A percentile compares a stretch with the other conserved stretches of the same genome.
These are phyloP conservation scores for Melanargia galathea DNA, from an alignment of 2,888 invertebrate species.

Conservation along the genomic window DNA sequence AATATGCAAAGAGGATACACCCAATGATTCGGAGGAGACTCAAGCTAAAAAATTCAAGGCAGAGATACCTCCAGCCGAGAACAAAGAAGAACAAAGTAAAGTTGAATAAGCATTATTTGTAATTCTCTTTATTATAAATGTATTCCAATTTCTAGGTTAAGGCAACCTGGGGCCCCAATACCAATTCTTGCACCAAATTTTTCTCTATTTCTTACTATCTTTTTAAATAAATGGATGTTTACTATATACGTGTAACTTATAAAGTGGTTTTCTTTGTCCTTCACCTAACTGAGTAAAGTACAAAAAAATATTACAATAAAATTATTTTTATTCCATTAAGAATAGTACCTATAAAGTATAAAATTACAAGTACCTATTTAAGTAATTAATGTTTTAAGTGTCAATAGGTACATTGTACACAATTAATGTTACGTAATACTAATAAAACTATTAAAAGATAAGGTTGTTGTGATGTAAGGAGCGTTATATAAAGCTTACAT, in stretches of 20 bases:
- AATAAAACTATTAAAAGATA: too few relatives aligned
- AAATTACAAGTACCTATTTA: not conserved
- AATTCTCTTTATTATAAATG: conserved; percentile 30
- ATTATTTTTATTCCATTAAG: too few relatives aligned
- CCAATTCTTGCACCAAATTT: conserved; percentile 70
- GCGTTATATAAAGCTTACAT: conserved; percentile 29
- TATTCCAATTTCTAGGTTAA: conserved; percentile 57
- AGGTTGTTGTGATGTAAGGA: conserved; percentile 17
- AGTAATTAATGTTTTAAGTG: not conserved
- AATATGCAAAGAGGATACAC: conserved; percentile 71
- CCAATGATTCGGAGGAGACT: conserved; percentile 65
- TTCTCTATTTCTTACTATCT: conserved; percentile 44
- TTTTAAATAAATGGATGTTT: conserved; percentile 44
- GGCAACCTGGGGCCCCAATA: conserved; percentile 66
- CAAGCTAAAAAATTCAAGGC: conserved; percentile 74
- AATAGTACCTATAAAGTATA: too few relatives aligned
- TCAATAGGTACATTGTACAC: conserved; percentile 9
- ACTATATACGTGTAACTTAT: conserved; percentile 40
- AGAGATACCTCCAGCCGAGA: conserved; percentile 53
- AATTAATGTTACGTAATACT: conserved; percentile 24
- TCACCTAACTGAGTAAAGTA: not conserved
- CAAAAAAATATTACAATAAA: not conserved
- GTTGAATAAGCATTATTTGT: conserved; percentile 25
- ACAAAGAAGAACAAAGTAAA: conserved; percentile 48
- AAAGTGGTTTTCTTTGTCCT: conserved; percentile 30